Conservation (phyloP, 2,888 invertebrate genomes). For the Laspeyria flexula region DNA sequence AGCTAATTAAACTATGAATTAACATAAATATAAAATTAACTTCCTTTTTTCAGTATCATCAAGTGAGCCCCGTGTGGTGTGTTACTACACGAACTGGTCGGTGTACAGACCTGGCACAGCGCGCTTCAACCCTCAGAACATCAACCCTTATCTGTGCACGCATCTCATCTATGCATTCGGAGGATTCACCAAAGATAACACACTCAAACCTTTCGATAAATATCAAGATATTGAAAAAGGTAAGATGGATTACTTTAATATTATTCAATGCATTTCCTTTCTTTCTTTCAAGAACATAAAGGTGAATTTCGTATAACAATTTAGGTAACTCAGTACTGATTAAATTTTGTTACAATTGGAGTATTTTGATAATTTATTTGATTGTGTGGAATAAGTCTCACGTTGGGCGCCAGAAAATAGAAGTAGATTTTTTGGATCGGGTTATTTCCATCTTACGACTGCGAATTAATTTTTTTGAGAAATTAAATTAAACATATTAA, state of each 20-base stretch:
- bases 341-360: no score
- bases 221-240: constrained; percentile 98
- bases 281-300: no score
- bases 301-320: no score
- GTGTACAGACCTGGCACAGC: constrained; percentile 96
- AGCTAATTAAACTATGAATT: no score
- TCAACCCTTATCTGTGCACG: constrained; percentile 97
- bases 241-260: constrained; percentile 55
- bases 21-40: neutral
- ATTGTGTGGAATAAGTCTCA: neutral
- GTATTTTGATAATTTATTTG: no score
- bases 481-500: no score
- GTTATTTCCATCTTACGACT: no score
- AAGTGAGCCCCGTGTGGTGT: constrained; percentile 91
- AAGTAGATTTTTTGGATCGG: no score
- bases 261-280: no score
- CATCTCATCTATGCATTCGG: constrained; percentile 97
- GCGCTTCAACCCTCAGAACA: constrained; percentile 96
- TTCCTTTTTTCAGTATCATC: constrained; percentile 55
- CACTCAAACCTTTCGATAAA: constrained; percentile 96
- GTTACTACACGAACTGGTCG: constrained; percentile 98
- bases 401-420: neutral
- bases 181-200: constrained; percentile 96
- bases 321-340: no score
- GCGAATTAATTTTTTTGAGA: no score